Evolutionary conservation across 2,113 vertebrate species (phyloP), one percentile per base, ranked within the genome.

Genomic region (Sander lucioperca): DNA sequence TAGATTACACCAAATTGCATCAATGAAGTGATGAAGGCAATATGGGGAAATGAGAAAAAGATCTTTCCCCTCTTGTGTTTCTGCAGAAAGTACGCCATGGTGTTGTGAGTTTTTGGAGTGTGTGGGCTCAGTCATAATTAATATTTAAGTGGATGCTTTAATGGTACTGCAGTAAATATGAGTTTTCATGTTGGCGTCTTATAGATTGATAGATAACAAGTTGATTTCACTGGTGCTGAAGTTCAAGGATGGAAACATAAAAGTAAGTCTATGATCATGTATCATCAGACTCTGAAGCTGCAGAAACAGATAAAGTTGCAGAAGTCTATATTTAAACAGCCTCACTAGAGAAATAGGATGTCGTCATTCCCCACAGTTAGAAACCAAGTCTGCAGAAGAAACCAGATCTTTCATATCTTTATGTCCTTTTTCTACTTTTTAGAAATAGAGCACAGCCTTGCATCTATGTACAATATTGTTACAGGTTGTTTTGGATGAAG

Each of bases 321-420:
- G 65, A 80, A 76, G 85, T 87, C 88, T 92, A 89, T 92, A 91
- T 93, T 89, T 94, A 90, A 92, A 89, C 23, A 19, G 62, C 86
- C 77, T 91, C 80, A 72, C 80, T 67, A 13, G 58, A 88, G 74
- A 86, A 79, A 86, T 80, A 80, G 82, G 82, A 86, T 90, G 77
- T 76, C 63, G 58, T 90, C 86, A 84, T 51, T 68, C 70, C 77
- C 48, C 71, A 33, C 45, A n/a, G 39, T 82, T 71, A 62, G 65
- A 89, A 85, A 79, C 66, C 19, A 64, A 27, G 64, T 80, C 61
- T 77, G 76, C 48, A 39, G 71, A 83, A 80, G 71, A 86, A 85
- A 86, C 63, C 23, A 69, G 64, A 82, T 83, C 51, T 77, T 76
- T 80, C 50, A 79, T 67, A 78, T 82, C 27, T 53, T 43, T 19